Evolutionary conservation across 2,113 vertebrate genomes (phyloP).

Genomic region (Pipa parva): DNA sequence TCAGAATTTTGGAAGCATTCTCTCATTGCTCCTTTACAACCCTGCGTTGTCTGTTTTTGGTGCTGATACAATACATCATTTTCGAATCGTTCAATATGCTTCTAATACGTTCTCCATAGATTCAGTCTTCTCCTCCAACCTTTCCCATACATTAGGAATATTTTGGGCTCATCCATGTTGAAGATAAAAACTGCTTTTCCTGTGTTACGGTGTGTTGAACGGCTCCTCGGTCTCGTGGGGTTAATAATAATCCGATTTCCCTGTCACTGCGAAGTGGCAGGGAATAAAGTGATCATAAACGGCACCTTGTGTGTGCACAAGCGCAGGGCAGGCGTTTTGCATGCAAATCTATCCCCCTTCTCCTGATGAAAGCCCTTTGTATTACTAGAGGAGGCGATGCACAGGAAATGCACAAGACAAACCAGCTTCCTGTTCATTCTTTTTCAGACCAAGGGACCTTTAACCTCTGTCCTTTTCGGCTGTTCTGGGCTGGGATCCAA

Average conservation of each 20-base stretch:
- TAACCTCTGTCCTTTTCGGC: slow-evolving; percentile 31
- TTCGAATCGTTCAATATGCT: no score
- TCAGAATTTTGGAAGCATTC: no score
- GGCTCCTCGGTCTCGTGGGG: not conserved
- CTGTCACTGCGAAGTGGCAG: not conserved
- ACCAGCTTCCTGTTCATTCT: slow-evolving; percentile 31
- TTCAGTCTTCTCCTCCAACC: no score
- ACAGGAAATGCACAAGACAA: slow-evolving; percentile 21
- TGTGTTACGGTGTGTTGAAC: not conserved
- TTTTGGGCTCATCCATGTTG: no score
- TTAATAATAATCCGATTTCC: slow-evolving; percentile 1
- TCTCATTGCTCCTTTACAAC: no score
- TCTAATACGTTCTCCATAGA: no score
- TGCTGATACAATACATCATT: no score
- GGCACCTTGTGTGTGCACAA: not conserved
- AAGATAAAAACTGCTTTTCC: not conserved
- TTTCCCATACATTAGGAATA: no score
- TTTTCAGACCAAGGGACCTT: slow-evolving; percentile 6
- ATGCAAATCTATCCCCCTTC: not conserved
- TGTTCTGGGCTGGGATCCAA: slow-evolving; percentile 28
- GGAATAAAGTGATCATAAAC: slow-evolving; percentile 1
- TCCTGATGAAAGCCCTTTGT: not conserved
- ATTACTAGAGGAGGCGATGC: not conserved
- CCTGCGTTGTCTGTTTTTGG: no score
- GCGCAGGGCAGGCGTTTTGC: not conserved